Evolutionary conservation across 1,140 invertebrate genomes (phyloP).

Genomic region (Teleopsis dalmanni): DNA sequence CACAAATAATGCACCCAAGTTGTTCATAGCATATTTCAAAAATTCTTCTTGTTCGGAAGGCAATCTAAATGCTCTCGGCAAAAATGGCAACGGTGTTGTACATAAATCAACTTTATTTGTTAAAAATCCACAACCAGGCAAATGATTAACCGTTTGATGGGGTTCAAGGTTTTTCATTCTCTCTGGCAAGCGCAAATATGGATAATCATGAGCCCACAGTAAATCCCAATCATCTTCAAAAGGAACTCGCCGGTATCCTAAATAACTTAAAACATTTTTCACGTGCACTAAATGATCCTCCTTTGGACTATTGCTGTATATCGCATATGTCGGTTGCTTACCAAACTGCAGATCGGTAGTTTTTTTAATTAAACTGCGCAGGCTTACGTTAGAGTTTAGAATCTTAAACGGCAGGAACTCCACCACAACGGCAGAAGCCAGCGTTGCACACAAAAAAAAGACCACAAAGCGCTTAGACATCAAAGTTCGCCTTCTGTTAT

Average conservation of each 20-base stretch:
- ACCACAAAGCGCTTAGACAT: constrained; percentile 21
- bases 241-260: constrained; percentile 60
- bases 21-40: constrained; percentile 56
- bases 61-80: constrained; percentile 83
- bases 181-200: constrained; percentile 58
- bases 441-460: constrained; percentile 24
- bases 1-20: constrained; percentile 74
- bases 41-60: constrained; percentile 69
- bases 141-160: constrained; percentile 85
- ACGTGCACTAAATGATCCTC: constrained; percentile 67
- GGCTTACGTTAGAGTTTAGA: not conserved
- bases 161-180: constrained; percentile 56
- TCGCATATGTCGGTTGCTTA: constrained; percentile 44
- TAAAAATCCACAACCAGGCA: constrained; percentile 89
- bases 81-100: constrained; percentile 63
- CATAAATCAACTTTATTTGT: constrained; percentile 92
- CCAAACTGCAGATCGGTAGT: too few relatives aligned
- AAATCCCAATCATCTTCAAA: constrained; percentile 66
- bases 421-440: constrained; percentile 24
- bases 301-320: constrained; percentile 48
- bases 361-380: not conserved
- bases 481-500: too few relatives aligned
- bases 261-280: constrained; percentile 59
- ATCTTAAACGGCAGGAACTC: too few relatives aligned
- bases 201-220: constrained; percentile 91